Evolutionary conservation across 2,797 vertebrate species (phyloP), one percentile per base, ranked within the genome.

Genomic region (Liparis tanakae): DNA sequence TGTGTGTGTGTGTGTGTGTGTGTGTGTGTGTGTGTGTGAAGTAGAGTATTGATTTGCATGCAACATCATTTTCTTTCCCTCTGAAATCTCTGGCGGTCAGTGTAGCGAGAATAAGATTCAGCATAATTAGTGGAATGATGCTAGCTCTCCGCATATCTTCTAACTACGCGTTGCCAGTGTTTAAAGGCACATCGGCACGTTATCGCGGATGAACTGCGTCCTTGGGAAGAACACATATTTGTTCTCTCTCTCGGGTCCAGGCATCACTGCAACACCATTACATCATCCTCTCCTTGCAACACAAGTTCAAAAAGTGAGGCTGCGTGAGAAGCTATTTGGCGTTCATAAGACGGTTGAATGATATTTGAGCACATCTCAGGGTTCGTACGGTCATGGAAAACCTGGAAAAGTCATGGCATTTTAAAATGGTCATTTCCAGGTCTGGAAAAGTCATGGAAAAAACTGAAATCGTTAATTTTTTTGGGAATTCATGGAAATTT

Each of bases 1-100:
- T 10, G 70, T 82, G 53, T 65, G 82, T 79, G 64, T 51, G 54
- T 10, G 70, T 82, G 53, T 65, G 82, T 79, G 64, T 44, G 43
- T 43, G 41, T 43, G 41, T 13, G 39, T 41, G 25, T 30, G 25
- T 30, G 25, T 30, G 39, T 12, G 41, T 46, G 43, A 77, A 69
- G 79, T 39, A 46, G 48, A 74, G 60, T 89, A 84, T 89, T 89
- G 87, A 84, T 91, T 90, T 87, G 82, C 70, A 85, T 83, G 76
- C 74, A 74, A 53, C 79, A 82, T 76, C 10, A 83, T 83, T 83
- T 78, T 82, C 82, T 77, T 58, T 67, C 68, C 67, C 64, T 65
- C 57, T 86, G 39, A 75, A 37, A 58, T 71, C 41, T 80, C 69
- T 57, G 41, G 66, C 8, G 62, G 78, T 76, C 73, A 67, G 46